phyloP scores from a whole-genome alignment of 2,113 vertebrate species.

The Felis catus region F.catus_Fca126_mat1.0 CM031412.1:125793001-125793500 shows the following conservation, averaged over 20 bases:
- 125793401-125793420: not conserved
- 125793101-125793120: not conserved
- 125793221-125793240: not conserved
- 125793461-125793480: not conserved
- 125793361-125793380: not conserved
- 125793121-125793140: not conserved
- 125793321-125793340: not conserved
- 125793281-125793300: not conserved
- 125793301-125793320: not conserved
- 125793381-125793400: not conserved
- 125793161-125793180: not conserved
- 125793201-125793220: not conserved
- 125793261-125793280: not conserved
- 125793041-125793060: not conserved
- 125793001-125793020: not conserved
- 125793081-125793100: not conserved
- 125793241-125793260: not conserved
- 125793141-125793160: not conserved
- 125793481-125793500: not conserved
- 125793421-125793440: not conserved
- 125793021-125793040: not conserved
- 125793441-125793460: not conserved
- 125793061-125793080: not conserved
- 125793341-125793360: not conserved
- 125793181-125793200: not conserved